Conservation (phyloP, 2,888 invertebrate genomes). For the Cheilosia pagana region DNA sequence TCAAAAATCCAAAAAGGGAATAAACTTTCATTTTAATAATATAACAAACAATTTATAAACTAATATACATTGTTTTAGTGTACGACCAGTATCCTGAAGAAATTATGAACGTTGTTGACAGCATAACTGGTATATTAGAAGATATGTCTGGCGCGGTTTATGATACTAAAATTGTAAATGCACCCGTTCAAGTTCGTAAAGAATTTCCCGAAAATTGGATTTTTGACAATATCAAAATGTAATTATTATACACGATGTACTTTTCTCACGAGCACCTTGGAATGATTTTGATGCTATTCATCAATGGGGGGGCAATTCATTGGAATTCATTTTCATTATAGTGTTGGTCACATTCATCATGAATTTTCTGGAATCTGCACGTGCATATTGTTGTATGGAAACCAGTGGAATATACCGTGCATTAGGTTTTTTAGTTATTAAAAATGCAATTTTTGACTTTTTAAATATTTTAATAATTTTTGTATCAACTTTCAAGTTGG, state of each 20-base stretch:
- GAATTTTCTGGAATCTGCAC: too few species aligned
- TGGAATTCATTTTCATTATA: too few species aligned
- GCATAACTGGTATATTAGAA: constrained; percentile 49
- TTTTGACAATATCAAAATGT: constrained; percentile 72
- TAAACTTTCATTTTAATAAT: background rate
- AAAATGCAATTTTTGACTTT: too few species aligned
- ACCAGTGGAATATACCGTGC: too few species aligned
- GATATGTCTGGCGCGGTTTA: constrained; percentile 45
- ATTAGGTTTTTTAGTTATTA: too few species aligned
- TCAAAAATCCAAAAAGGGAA: constrained; percentile 63
- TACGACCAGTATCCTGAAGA: constrained; percentile 52
- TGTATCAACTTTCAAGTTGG: too few species aligned
- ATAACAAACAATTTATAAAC: background rate
- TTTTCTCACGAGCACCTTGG: constrained; percentile 16
- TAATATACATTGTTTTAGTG: constrained; percentile 46
- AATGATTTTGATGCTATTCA: too few species aligned
- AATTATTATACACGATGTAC: constrained; percentile 46
- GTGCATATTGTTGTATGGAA: too few species aligned
- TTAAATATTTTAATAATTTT: too few species aligned
- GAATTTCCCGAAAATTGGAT: constrained; percentile 73
- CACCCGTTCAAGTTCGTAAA: constrained; percentile 43
- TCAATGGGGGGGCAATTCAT: too few species aligned
- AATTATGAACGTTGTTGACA: constrained; percentile 60
- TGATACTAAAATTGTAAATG: constrained; percentile 53
- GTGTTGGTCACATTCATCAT: too few species aligned